These are phyloP conservation scores for Hycleus phaleratus DNA, from an alignment of 1,140 invertebrate genomes.

Conservation along the genomic window DNA sequence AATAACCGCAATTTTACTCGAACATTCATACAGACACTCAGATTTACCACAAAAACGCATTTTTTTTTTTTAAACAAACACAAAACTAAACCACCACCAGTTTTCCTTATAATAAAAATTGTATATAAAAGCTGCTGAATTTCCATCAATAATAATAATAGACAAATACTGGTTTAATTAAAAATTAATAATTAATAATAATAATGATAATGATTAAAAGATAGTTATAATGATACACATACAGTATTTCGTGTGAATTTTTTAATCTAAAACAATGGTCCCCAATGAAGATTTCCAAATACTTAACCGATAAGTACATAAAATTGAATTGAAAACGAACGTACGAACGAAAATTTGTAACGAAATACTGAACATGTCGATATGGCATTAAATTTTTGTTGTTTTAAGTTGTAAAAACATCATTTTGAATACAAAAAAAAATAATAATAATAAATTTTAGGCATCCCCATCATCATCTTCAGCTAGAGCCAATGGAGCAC, in stretches of 20 bases:
- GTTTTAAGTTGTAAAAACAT: not conserved
- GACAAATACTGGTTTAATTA: constrained; percentile 18
- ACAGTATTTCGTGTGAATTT: constrained; percentile 22
- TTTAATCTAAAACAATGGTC: constrained; percentile 17
- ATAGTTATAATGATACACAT: constrained; percentile 16
- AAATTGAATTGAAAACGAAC: not conserved
- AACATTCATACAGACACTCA: too few relatives aligned
- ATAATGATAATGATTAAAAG: constrained; percentile 19
- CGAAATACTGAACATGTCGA: constrained; percentile 29
- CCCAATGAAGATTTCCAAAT: not conserved
- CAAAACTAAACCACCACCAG: constrained; percentile 27
- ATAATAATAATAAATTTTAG: constrained; percentile 3
- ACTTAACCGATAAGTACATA: constrained; percentile 1
- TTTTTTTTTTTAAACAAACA: too few relatives aligned
- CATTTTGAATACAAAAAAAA: too few relatives aligned
- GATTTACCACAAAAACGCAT: too few relatives aligned
- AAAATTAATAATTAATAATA: constrained; percentile 13
- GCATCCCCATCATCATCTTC: constrained; percentile 32
- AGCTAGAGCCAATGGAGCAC: constrained; percentile 32
- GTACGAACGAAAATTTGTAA: not conserved
- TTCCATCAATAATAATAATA: constrained; percentile 13
- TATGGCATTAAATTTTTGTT: constrained; percentile 21
- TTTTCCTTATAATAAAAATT: constrained; percentile 25
- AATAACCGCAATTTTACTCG: too few relatives aligned
- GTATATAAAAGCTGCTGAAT: constrained; percentile 9